Evolutionary conservation across 2,797 vertebrate species (phyloP), one percentile per base, ranked within the genome.

Genomic region (Hypotaenidia okinawae): DNA sequence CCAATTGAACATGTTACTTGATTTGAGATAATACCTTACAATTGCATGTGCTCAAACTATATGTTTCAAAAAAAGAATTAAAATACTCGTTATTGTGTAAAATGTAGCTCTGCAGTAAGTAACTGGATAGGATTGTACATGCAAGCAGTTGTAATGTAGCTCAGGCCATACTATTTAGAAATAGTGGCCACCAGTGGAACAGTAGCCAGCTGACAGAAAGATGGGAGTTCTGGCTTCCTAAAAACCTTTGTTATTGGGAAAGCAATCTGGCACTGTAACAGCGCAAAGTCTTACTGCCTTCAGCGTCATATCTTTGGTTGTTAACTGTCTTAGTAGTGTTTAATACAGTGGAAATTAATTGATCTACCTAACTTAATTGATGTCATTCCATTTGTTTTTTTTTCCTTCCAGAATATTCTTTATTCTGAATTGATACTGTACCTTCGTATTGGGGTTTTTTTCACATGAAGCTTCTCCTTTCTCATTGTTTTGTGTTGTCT

Each of bases 1-100:
- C 43, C n/a, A 70, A 45, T 93, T 96, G 90, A 88, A 91, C 82
- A 61, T 39, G 52, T 90, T 89, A 84, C 73, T 85, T 87, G 58
- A 80, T 88, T 79, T 54, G 85, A 85, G 63, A 73, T 96, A 95
- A 94, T 94, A 91, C 79, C 91, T 96, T 93, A 62, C 77, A 93
- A 72, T 90, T 95, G 75, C 43, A 32, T 86, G 78, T 95, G 58
- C 70, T 95, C 72, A 86, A 72, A 75, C 37, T 90, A 74, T 85
- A 49, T 0, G 5, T 80, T 61, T 91, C 27, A 78, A 77, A 86
- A 84, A 84, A 95, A 67, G 16, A 87, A 89, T 72, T 78, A 88
- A 93, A 95, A 95, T 95, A 75, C 33, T 80, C 80, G 35, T 90
- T 77, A 91, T 83, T 93, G 47, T 94, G 47, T 85, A 93, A 92